A percentile compares a stretch with the other conserved stretches of the same genome.
These are phyloP conservation scores for Cosmopolites sordidus DNA, from an alignment of 2,888 invertebrate genomes.

Conservation along the genomic window DNA sequence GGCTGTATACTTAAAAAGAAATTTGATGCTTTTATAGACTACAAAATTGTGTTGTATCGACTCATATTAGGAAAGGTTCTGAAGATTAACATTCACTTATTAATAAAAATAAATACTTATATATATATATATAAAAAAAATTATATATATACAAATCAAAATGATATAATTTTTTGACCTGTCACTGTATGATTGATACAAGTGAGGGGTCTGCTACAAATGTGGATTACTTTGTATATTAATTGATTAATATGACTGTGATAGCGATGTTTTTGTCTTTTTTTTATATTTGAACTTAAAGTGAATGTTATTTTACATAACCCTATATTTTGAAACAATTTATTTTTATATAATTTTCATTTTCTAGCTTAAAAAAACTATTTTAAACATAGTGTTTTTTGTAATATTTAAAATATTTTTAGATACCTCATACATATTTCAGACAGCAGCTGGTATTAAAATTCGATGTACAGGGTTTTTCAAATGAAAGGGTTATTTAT, in stretches of 20 bases:
- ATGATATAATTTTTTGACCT: background rate
- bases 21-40: no score
- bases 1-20: slow-evolving; percentile 13
- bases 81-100: slow-evolving; percentile 1
- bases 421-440: slow-evolving; percentile 3
- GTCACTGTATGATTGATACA: no score
- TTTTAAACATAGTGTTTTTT: no score
- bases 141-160: background rate
- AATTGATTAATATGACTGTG: slow-evolving; percentile 13
- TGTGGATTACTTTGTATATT: background rate
- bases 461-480: no score
- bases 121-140: background rate
- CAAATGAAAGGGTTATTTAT: no score
- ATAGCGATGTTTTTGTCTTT: slow-evolving; percentile 6
- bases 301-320: slow-evolving; percentile 5
- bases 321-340: background rate
- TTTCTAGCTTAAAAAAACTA: slow-evolving; percentile 3
- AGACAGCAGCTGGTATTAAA: slow-evolving; percentile 4
- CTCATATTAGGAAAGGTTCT: slow-evolving; percentile 1
- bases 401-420: no score
- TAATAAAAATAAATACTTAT: no score
- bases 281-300: slow-evolving; percentile 2
- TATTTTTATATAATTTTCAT: slow-evolving; percentile 7
- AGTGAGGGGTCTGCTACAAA: background rate
- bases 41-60: slow-evolving; percentile 2